A percentile compares a stretch with the other conserved stretches of the same genome.
phyloP scores from a whole-genome alignment of 2,888 invertebrate species.

The Limnephilus rhombicus region DNA sequence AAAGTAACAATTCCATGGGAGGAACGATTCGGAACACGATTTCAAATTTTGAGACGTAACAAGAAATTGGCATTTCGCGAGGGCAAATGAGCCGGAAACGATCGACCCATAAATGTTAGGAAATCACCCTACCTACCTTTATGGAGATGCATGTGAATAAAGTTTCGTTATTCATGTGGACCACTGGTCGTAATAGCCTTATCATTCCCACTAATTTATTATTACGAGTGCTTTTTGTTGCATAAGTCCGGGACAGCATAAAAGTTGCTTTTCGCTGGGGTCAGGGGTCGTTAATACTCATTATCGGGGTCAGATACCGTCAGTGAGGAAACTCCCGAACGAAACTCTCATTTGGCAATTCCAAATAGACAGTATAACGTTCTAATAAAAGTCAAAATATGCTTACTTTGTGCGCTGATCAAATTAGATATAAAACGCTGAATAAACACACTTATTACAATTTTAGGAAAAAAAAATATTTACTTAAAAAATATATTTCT shows the following conservation, averaged over 20 bases:
- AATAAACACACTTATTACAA: too few species aligned
- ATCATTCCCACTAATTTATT: slow-evolving; percentile 26
- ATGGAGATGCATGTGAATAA: slow-evolving; percentile 37
- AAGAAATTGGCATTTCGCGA: slow-evolving; percentile 49
- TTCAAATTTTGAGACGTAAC: slow-evolving; percentile 14
- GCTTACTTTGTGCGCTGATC: not conserved
- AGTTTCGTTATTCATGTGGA: slow-evolving; percentile 30
- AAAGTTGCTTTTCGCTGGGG: not conserved
- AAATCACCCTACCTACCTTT: slow-evolving; percentile 3
- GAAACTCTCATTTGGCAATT: not conserved
- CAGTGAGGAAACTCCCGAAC: not conserved
- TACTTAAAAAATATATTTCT: too few species aligned
- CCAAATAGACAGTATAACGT: not conserved
- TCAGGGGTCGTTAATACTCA: not conserved
- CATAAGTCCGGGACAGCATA: not conserved
- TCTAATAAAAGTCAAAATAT: not conserved
- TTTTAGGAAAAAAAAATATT: too few species aligned
- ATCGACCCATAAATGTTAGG: slow-evolving; percentile 48
- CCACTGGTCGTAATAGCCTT: slow-evolving; percentile 9
- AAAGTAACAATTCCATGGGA: not conserved
- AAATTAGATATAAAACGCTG: not conserved
- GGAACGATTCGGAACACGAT: not conserved
- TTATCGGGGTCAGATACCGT: not conserved
- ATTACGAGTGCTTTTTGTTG: slow-evolving; percentile 9
- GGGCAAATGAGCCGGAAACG: slow-evolving; percentile 52